Percentiles rank a stretch among this genome's conserved stretches.
Evolutionary conservation across 2,888 invertebrate genomes (phyloP).

Genomic region (Dione juno): DNA sequence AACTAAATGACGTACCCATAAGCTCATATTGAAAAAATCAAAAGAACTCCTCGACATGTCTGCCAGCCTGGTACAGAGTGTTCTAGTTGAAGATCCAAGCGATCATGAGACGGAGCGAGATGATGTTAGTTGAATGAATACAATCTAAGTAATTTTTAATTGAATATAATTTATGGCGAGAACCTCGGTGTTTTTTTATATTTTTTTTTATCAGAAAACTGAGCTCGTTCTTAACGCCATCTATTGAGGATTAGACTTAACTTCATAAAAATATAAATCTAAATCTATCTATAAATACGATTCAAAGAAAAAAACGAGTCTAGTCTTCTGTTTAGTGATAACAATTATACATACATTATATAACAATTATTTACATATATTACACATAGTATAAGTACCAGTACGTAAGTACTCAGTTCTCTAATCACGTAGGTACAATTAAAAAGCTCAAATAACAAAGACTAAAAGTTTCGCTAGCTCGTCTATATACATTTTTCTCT

Average conservation of each 20-base stretch:
- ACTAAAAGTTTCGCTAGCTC: background rate
- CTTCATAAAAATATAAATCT: too few relatives aligned
- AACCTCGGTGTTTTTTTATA: background rate
- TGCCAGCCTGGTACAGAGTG: conserved; percentile 74
- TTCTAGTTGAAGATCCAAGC: conserved; percentile 82
- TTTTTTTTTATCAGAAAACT: background rate
- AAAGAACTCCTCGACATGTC: conserved; percentile 54
- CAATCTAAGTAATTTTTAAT: conserved; percentile 16
- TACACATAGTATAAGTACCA: too few relatives aligned
- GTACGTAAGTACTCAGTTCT: too few relatives aligned
- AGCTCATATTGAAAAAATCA: background rate
- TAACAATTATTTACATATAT: too few relatives aligned
- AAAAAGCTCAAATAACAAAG: background rate
- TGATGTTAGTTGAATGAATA: conserved; percentile 24
- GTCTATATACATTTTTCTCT: conserved; percentile 61
- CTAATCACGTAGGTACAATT: background rate
- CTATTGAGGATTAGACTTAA: conserved; percentile 65
- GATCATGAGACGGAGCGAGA: conserved; percentile 63
- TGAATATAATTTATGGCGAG: background rate
- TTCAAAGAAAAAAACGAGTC: too few relatives aligned
- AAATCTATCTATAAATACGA: too few relatives aligned
- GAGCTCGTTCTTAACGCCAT: conserved; percentile 61
- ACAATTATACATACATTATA: too few relatives aligned
- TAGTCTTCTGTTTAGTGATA: too few relatives aligned
- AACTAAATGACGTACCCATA: background rate